phyloP scores from a whole-genome alignment of 2,888 invertebrate species.

The Hecatera dysodea region DNA sequence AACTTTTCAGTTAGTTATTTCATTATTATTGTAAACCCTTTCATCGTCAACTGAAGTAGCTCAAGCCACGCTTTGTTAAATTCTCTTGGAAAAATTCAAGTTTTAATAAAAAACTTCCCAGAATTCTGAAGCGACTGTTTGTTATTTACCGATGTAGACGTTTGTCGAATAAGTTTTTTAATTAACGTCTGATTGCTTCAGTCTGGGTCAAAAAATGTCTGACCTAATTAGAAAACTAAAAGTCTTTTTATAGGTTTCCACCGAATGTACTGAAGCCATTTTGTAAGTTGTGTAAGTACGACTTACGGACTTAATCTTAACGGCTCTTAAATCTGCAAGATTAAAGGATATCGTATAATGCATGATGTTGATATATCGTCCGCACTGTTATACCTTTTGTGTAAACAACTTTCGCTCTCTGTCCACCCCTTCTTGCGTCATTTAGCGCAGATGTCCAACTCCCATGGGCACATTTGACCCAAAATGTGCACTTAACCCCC shows the following conservation, averaged over 20 bases:
- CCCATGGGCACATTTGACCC: slow-evolving; percentile 69
- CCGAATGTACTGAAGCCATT: neutral
- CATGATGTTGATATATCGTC: slow-evolving; percentile 43
- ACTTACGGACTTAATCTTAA: slow-evolving; percentile 4
- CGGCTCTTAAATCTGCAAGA: slow-evolving; percentile 6
- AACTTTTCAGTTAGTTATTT: slow-evolving; percentile 7
- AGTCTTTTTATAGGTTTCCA: slow-evolving; percentile 5
- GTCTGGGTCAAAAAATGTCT: slow-evolving; percentile 31
- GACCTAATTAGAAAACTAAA: slow-evolving; percentile 37
- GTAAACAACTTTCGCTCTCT: slow-evolving; percentile 69
- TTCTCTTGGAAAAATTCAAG: slow-evolving; percentile 16
- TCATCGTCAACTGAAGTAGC: slow-evolving; percentile 19
- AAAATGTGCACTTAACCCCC: slow-evolving; percentile 68
- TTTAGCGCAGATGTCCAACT: slow-evolving; percentile 77
- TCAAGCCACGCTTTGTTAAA: slow-evolving; percentile 31
- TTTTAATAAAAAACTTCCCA: slow-evolving; percentile 16
- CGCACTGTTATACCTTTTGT: slow-evolving; percentile 43
- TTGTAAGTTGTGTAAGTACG: slow-evolving; percentile 10
- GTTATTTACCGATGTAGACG: slow-evolving; percentile 44
- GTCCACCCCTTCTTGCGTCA: slow-evolving; percentile 72
- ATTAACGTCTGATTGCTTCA: slow-evolving; percentile 41
- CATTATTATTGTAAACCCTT: slow-evolving; percentile 21
- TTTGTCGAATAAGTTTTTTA: slow-evolving; percentile 39
- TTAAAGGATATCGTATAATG: slow-evolving; percentile 23
- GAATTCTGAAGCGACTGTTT: slow-evolving; percentile 19